phyloP scores from a whole-genome alignment of 2,113 vertebrate genomes.

The Acrocephalus arundinaceus region DNA sequence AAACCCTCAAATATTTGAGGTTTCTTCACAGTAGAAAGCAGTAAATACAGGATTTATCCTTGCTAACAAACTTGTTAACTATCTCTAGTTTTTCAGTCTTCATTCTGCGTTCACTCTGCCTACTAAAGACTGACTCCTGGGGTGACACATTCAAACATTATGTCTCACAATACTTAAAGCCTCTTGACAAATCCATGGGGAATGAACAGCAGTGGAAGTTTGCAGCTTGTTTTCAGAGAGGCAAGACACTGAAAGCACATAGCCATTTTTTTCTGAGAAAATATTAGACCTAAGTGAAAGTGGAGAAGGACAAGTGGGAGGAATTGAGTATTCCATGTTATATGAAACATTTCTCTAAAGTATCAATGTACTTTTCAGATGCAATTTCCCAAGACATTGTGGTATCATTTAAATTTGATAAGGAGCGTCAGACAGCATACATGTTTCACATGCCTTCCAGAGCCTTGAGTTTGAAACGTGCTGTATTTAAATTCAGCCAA shows the following conservation, averaged over 20 bases:
- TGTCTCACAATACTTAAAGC: not conserved
- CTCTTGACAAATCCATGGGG: not conserved
- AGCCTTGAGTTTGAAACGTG: not conserved
- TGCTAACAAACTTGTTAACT: not conserved
- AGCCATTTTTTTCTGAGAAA: not conserved
- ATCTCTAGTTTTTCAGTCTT: not conserved
- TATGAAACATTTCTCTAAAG: not conserved
- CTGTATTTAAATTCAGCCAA: constrained; percentile 5
- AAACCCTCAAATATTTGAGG: not conserved
- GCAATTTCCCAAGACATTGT: not conserved
- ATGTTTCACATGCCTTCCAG: not conserved
- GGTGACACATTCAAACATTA: not conserved
- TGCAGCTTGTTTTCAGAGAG: not conserved
- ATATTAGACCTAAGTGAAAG: not conserved
- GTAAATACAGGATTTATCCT: not conserved
- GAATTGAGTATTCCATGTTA: not conserved
- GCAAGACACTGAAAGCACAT: not conserved
- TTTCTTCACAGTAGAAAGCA: not conserved
- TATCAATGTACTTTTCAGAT: not conserved
- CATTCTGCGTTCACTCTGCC: not conserved
- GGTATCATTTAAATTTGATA: not conserved
- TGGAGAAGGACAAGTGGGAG: not conserved
- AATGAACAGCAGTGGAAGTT: not conserved
- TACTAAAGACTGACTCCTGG: not conserved
- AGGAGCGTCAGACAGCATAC: not conserved